Evolutionary conservation across 2,888 invertebrate genomes (phyloP).

Genomic region (Drosophila prostipennis): DNA sequence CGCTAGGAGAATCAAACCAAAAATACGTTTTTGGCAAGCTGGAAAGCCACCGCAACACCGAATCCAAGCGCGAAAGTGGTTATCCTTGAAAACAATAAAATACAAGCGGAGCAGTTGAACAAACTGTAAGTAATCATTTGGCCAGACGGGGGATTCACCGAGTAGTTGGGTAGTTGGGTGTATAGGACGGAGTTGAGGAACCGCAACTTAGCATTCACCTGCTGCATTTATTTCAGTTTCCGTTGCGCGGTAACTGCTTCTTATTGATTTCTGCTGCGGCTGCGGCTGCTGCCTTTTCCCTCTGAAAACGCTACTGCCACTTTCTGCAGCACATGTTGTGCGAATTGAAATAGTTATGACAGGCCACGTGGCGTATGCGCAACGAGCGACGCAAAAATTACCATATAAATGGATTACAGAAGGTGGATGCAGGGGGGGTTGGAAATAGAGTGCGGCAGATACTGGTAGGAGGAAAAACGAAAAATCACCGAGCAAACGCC

Average conservation of each 20-base stretch:
- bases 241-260: constrained; percentile 31
- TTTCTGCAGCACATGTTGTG: constrained; percentile 64
- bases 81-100: constrained; percentile 20
- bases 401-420: constrained; percentile 76
- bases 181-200: constrained; percentile 12
- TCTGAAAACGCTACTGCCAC: constrained; percentile 11
- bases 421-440: constrained; percentile 7
- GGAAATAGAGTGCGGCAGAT: constrained; percentile 33
- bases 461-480: constrained; percentile 34
- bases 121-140: constrained; percentile 34
- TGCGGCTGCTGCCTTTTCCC: neutral
- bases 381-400: constrained; percentile 57
- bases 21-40: neutral
- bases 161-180: neutral
- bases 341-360: constrained; percentile 72
- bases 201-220: constrained; percentile 55
- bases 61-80: constrained; percentile 14
- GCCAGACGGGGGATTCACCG: constrained; percentile 2
- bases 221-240: constrained; percentile 65
- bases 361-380: constrained; percentile 38
- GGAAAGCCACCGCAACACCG: neutral
- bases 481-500: constrained; percentile 47
- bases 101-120: constrained; percentile 13
- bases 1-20: neutral
- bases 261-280: constrained; percentile 46